A percentile compares a stretch with the other conserved stretches of the same genome.
phyloP scores from a whole-genome alignment of 1,140 invertebrate genomes.

The Pollicipes pollicipes region DNA sequence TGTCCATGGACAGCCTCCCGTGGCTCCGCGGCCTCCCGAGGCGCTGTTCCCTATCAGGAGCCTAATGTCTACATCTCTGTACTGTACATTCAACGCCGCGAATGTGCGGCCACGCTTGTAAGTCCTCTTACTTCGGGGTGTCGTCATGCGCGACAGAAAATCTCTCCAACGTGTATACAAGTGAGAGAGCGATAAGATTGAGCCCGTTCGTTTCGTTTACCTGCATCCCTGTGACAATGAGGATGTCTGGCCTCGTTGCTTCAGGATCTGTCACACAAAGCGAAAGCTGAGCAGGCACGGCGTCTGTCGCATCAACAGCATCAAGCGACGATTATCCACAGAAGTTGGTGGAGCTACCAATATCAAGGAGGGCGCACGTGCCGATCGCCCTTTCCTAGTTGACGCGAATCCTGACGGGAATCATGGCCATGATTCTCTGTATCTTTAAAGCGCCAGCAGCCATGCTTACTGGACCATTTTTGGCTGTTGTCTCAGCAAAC shows the following conservation, averaged over 20 bases:
- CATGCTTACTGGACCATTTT: neutral
- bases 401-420: neutral
- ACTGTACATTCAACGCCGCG: neutral
- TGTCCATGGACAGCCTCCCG: neutral
- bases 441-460: neutral
- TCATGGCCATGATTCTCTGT: neutral
- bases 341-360: neutral
- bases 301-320: neutral
- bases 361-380: conserved; percentile 4
- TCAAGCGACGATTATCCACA: neutral
- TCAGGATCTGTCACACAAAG: neutral
- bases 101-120: conserved; percentile 1
- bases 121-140: neutral
- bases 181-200: neutral
- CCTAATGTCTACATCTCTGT: neutral
- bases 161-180: conserved; percentile 1
- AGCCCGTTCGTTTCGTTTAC: neutral
- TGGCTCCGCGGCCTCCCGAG: neutral
- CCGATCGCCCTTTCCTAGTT: neutral
- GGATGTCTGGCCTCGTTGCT: neutral
- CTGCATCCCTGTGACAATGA: neutral
- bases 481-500: neutral
- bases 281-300: neutral
- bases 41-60: neutral
- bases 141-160: neutral